Percentiles rank a stretch among this genome's conserved stretches.
Conservation (phyloP, 2,797 vertebrate genomes). For the Epinephelus coioides region DNA sequence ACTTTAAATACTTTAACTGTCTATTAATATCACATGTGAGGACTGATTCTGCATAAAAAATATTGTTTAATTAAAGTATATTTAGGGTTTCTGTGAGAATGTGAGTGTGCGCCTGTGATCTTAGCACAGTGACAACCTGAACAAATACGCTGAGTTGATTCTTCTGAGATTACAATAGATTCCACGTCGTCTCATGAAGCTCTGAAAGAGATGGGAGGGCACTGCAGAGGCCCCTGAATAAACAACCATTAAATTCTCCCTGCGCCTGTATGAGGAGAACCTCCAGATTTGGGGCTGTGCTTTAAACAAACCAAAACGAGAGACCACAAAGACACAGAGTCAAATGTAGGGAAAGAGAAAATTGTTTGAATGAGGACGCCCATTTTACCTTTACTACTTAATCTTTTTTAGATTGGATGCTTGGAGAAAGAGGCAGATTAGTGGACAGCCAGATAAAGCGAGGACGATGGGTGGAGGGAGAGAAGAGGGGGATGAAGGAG, state of each 20-base stretch:
- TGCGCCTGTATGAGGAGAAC: conserved; percentile 57
- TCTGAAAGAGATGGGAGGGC: conserved; percentile 85
- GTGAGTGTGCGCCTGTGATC: conserved; percentile 68
- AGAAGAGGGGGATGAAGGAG: conserved; percentile 73
- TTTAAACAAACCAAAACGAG: conserved; percentile 65
- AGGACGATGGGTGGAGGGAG: conserved; percentile 71
- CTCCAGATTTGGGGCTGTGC: conserved; percentile 41
- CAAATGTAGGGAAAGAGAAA: conserved; percentile 30
- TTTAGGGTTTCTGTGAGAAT: conserved; percentile 64
- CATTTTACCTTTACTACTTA: conserved; percentile 63
- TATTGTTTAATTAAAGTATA: conserved; percentile 46
- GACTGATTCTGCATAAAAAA: conserved; percentile 1
- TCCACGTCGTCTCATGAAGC: conserved; percentile 85
- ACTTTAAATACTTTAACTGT: conserved; percentile 19
- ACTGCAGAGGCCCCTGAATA: conserved; percentile 87
- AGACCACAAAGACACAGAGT: conserved; percentile 47
- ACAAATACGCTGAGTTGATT: conserved; percentile 88
- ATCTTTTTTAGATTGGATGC: conserved; percentile 53
- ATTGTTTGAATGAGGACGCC: conserved; percentile 51
- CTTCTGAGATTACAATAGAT: conserved; percentile 86
- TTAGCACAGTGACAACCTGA: conserved; percentile 84
- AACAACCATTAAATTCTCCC: conserved; percentile 88
- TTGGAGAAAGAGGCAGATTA: conserved; percentile 56
- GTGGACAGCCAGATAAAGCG: conserved; percentile 55
- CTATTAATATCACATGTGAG: conserved; percentile 2